These are phyloP conservation scores for Hafferia zeledoni DNA, from an alignment of 2,797 vertebrate species.

Conservation along the genomic window DNA sequence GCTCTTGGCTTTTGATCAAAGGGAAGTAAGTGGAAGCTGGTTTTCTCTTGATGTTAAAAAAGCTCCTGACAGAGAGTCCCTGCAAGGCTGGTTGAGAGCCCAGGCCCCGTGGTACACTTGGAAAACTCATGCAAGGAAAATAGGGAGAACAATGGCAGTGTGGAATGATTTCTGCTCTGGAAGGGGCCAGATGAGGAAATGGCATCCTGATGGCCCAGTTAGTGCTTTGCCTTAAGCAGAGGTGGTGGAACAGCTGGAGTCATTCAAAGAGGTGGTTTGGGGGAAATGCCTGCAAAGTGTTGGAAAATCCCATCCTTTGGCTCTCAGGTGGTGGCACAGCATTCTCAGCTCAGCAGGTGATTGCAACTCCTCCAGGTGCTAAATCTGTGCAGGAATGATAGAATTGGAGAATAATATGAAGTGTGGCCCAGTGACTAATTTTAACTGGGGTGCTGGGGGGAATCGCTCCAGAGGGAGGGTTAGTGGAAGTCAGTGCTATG, in stretches of 20 bases:
- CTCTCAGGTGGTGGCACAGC: background rate
- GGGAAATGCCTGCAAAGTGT: background rate
- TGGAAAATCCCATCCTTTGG: background rate
- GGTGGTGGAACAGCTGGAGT: background rate
- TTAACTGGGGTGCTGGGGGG: background rate
- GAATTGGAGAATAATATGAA: background rate
- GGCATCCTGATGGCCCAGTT: background rate
- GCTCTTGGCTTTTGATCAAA: slow-evolving; percentile 60
- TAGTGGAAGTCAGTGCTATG: background rate
- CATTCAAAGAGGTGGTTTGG: rapidly evolving
- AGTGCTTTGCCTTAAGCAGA: background rate
- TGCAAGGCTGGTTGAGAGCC: background rate
- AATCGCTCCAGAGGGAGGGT: background rate
- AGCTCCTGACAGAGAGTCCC: slow-evolving; percentile 15
- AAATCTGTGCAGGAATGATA: background rate
- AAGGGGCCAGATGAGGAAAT: background rate
- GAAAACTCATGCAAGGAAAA: background rate
- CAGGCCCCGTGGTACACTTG: background rate
- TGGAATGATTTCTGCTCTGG: background rate
- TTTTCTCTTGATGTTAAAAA: slow-evolving; percentile 35
- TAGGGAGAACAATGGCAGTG: rapidly evolving
- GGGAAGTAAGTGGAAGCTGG: slow-evolving; percentile 5
- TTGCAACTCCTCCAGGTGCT: background rate
- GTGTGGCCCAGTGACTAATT: background rate
- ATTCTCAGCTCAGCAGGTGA: background rate